Percentiles rank a stretch among this genome's conserved stretches.
These are phyloP conservation scores for Petrocephalus zakoni DNA, from an alignment of 2,113 vertebrate species.

Conservation along the genomic window DNA sequence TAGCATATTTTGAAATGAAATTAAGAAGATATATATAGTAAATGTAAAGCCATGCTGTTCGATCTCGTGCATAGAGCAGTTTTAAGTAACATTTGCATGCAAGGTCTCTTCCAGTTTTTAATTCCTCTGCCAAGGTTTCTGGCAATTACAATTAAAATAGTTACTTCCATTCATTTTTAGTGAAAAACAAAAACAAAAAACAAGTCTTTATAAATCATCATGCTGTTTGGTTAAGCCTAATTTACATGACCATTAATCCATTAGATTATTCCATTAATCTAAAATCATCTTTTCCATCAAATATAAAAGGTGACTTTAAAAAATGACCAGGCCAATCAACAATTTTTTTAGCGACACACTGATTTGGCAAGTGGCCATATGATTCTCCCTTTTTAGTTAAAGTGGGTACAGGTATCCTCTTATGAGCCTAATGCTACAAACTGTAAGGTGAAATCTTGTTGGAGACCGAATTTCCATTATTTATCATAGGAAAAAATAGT, in stretches of 20 bases:
- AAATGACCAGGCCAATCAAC: not conserved
- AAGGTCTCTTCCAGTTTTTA: not conserved
- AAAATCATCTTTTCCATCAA: not conserved
- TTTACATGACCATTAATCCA: not conserved
- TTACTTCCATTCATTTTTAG: not conserved
- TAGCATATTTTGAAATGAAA: not conserved
- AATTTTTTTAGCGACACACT: not conserved
- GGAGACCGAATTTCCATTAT: not conserved
- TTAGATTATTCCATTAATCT: not conserved
- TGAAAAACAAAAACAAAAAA: not conserved
- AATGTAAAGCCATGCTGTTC: not conserved
- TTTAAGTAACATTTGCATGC: constrained; percentile 1
- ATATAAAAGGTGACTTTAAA: not conserved
- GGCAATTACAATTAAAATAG: not conserved
- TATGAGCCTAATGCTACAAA: not conserved
- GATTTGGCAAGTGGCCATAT: not conserved
- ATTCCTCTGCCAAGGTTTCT: too few species aligned
- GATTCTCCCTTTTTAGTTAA: not conserved
- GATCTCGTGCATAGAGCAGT: not conserved
- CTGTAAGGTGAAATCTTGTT: not conserved
- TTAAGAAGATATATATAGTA: not conserved
- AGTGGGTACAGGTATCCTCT: not conserved
- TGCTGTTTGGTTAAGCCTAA: not conserved
- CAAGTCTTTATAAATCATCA: not conserved
- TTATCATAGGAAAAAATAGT: not conserved